These are phyloP conservation scores for Taurulus bubalis DNA, from an alignment of 2,113 vertebrate species.

Conservation along the genomic window DNA sequence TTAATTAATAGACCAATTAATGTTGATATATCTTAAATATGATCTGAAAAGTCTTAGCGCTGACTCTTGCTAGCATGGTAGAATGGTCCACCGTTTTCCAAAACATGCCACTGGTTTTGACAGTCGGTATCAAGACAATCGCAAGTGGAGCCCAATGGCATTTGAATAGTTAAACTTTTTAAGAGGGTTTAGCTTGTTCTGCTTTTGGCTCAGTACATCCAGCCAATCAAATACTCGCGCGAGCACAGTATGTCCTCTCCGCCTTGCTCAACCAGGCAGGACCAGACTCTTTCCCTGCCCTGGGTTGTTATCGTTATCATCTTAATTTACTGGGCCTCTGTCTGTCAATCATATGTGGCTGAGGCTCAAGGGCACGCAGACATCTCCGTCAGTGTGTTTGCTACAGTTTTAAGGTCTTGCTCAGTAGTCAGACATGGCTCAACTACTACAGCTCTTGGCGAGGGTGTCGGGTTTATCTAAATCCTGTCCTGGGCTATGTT, in stretches of 20 bases:
- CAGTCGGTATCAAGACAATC: neutral
- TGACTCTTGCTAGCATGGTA: neutral
- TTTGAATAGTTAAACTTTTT: neutral
- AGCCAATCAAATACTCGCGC: neutral
- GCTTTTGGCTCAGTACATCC: neutral
- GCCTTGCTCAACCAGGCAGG: slow-evolving; percentile 22
- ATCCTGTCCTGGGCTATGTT: slow-evolving; percentile 47
- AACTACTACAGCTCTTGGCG: slow-evolving; percentile 45
- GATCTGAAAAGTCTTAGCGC: neutral
- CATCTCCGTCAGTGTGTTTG: slow-evolving; percentile 52
- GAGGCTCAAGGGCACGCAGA: slow-evolving; percentile 63
- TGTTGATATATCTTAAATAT: neutral
- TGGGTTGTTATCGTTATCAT: slow-evolving; percentile 59
- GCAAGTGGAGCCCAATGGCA: neutral
- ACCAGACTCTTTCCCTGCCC: slow-evolving; percentile 23
- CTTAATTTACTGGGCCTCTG: slow-evolving; percentile 72
- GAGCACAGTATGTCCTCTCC: neutral
- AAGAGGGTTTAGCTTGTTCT: neutral
- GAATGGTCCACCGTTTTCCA: neutral
- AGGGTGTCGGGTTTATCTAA: slow-evolving; percentile 52
- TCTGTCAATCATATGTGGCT: slow-evolving; percentile 73
- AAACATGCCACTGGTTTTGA: neutral
- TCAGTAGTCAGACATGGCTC: slow-evolving; percentile 53
- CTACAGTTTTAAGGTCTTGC: slow-evolving; percentile 63
- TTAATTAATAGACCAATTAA: neutral